A percentile compares a stretch with the other conserved stretches of the same genome.
These are phyloP conservation scores for Acanthis flammea DNA, from an alignment of 2,797 vertebrate genomes.

Conservation along the genomic window DNA sequence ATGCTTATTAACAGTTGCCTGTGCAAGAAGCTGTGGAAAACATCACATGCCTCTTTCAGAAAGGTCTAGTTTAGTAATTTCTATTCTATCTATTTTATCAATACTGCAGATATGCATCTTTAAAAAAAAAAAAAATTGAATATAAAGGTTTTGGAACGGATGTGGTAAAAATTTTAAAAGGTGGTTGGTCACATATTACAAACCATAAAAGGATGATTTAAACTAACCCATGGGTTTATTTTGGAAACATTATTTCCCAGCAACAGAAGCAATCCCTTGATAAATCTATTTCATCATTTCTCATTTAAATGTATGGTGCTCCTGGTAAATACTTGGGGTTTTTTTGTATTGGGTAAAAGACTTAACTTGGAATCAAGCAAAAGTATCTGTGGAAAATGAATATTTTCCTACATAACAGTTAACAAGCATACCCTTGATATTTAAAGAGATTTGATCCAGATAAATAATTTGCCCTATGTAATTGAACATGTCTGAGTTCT, in stretches of 20 bases:
- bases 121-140: not conserved
- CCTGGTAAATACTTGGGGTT: accelerated
- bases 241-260: not conserved
- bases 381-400: not conserved
- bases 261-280: not conserved
- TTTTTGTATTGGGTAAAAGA: not conserved
- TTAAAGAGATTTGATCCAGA: not conserved
- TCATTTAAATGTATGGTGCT: not conserved
- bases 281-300: not conserved
- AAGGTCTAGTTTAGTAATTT: not conserved
- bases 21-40: not conserved
- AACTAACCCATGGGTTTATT: not conserved
- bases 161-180: not conserved
- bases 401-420: not conserved
- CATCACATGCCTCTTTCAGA: not conserved
- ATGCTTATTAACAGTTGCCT: not conserved
- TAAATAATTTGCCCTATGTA: not conserved
- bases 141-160: not conserved
- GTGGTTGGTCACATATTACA: not conserved
- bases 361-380: not conserved
- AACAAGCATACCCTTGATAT: not conserved
- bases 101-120: not conserved
- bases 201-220: not conserved
- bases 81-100: not conserved
- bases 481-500: not conserved